Conservation (phyloP, 2,888 invertebrate species). For the Pantelozetes paolii region DNA sequence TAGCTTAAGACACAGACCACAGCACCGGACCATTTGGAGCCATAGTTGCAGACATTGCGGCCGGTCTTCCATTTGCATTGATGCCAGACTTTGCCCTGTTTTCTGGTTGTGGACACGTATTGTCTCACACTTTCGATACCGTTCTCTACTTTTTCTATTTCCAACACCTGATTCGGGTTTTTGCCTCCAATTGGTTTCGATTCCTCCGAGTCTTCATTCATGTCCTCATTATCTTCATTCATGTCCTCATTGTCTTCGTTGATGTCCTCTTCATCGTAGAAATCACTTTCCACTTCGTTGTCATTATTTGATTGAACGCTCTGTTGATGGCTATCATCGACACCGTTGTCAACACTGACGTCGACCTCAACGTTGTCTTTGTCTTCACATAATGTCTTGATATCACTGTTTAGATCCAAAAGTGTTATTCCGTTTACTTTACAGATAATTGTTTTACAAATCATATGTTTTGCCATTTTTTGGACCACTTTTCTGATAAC, state of each 20-base stretch:
- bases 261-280: neutral
- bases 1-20: neutral
- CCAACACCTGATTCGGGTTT: neutral
- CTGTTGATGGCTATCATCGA: neutral
- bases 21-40: conserved; percentile 31
- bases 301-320: neutral
- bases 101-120: neutral
- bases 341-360: neutral
- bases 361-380: too few relatives aligned
- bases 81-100: conserved; percentile 22
- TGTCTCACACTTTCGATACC: conserved; percentile 23
- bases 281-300: neutral
- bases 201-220: neutral
- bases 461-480: conserved; percentile 15
- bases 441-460: conserved; percentile 16
- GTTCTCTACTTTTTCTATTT: neutral
- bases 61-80: neutral
- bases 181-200: too few relatives aligned
- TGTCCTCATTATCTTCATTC: neutral
- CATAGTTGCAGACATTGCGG: neutral
- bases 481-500: too few relatives aligned
- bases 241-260: neutral
- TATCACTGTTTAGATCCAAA: conserved; percentile 15
- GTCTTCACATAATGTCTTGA: neutral
- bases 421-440: conserved; percentile 10